Conservation (phyloP, 2,888 invertebrate genomes). For the Lithophane leautieri region DNA sequence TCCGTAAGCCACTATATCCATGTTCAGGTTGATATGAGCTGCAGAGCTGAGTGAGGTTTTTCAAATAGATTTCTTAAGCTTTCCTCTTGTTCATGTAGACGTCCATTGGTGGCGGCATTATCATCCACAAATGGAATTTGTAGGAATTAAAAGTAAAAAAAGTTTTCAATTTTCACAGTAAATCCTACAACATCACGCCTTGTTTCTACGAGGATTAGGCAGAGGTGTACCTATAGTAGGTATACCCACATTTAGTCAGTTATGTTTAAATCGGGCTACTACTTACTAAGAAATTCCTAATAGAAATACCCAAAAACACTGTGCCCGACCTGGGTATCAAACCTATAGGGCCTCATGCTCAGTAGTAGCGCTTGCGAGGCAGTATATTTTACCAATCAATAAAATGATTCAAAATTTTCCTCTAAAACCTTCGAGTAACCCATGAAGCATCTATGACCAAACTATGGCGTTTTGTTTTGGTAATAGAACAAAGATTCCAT, state of each 20-base stretch:
- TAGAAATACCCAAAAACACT: too few relatives aligned
- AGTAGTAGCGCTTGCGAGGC: too few relatives aligned
- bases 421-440: neutral
- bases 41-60: too few relatives aligned
- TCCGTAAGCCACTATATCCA: neutral
- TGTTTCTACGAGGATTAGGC: too few relatives aligned
- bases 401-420: neutral
- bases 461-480: conserved; percentile 8
- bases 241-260: too few relatives aligned
- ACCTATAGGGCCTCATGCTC: too few relatives aligned
- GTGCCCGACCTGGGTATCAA: too few relatives aligned
- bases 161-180: neutral
- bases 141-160: neutral
- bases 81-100: neutral
- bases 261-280: too few relatives aligned
- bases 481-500: conserved; percentile 1
- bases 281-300: too few relatives aligned
- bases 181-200: too few relatives aligned
- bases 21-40: too few relatives aligned
- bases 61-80: neutral
- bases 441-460: neutral
- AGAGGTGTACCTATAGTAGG: too few relatives aligned
- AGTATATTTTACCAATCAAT: neutral
- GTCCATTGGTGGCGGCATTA: neutral
- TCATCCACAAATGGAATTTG: neutral